A percentile compares a stretch with the other conserved stretches of the same genome.
Evolutionary conservation across 2,797 vertebrate genomes (phyloP).

Genomic region (Propithecus perrieri): DNA sequence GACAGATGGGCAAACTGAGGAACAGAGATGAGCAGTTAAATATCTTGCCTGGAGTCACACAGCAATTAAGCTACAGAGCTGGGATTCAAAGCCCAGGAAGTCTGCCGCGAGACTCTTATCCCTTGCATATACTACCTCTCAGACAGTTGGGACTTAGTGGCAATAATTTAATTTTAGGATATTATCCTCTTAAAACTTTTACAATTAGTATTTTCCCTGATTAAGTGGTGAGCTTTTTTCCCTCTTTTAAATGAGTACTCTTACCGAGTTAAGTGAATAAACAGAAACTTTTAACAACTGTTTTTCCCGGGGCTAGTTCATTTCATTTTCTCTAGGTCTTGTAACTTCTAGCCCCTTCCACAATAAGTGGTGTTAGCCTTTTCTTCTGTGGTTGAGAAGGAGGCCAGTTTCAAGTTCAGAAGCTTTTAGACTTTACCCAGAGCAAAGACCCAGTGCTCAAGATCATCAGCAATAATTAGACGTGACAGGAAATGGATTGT

Average conservation of each 20-base stretch:
- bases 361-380: neutral
- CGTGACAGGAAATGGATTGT: neutral
- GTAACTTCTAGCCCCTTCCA: neutral
- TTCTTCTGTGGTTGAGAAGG: neutral
- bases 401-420: neutral
- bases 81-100: neutral
- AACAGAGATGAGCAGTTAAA: neutral
- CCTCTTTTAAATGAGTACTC: constrained; percentile 15
- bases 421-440: neutral
- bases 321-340: neutral
- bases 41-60: neutral
- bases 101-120: neutral
- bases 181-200: constrained; percentile 6
- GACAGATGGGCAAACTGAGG: neutral
- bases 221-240: neutral
- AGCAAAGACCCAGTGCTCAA: neutral
- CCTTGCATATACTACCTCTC: neutral
- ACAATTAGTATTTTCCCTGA: neutral
- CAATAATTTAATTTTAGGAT: neutral
- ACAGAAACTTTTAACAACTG: neutral
- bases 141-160: neutral
- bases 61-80: neutral
- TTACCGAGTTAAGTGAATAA: constrained; percentile 13
- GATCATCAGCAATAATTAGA: neutral
- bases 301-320: neutral